Base-by-base conservation (phyloP, 2,888 invertebrate genomes). In the Caenorhabditis sp. region DNA sequence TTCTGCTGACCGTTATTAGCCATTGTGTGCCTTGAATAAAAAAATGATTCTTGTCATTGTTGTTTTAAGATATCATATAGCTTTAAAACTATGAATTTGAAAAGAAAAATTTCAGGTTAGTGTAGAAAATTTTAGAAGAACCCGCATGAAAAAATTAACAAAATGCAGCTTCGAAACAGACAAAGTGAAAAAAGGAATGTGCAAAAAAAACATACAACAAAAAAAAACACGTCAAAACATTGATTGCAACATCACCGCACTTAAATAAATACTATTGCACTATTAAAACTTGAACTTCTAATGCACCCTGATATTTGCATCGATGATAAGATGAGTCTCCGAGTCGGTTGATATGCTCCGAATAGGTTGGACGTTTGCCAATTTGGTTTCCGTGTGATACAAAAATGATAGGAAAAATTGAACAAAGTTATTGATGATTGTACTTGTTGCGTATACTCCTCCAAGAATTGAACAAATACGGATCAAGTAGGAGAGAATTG, bases 381-480 rank as follows among this genome's bases (percentile, higher is more conserved):
- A n/a, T 6, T 31, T 19, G 12, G 54, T 51, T 6, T 64, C 21
- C 49, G 19, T 36, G 6, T 60, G 43, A 54, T 69, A 76, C 6
- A 71, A 23, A 24, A 70, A 58, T 8, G 67, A 69, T 1, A 79
- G 43, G 3, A 69, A 27, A 6, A 71, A 65, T 50, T 79, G 78
- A 14, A 79, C 63, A 19, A 82, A 55, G 24, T 63, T 76, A 54
- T 81, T 77, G 26, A 79, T 61, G 50, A 79, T 71, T 6, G 66
- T 71, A 51, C 79, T 92, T 62, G 95, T 93, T 23, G 95, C 92
- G 89, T 94, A 95, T 82, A 97, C 93, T 53, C 97, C 97, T 78
- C 95, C 94, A 58, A 96, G 92, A 54, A 95, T 92, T 1, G 95
- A 94, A 90, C 95, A 95, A 4, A 99, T 90, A 84, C 95, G 92